A percentile compares a stretch with the other conserved stretches of the same genome.
These are phyloP conservation scores for Caenorhabditis parvicauda DNA, from an alignment of 2,888 invertebrate species.

Conservation along the genomic window DNA sequence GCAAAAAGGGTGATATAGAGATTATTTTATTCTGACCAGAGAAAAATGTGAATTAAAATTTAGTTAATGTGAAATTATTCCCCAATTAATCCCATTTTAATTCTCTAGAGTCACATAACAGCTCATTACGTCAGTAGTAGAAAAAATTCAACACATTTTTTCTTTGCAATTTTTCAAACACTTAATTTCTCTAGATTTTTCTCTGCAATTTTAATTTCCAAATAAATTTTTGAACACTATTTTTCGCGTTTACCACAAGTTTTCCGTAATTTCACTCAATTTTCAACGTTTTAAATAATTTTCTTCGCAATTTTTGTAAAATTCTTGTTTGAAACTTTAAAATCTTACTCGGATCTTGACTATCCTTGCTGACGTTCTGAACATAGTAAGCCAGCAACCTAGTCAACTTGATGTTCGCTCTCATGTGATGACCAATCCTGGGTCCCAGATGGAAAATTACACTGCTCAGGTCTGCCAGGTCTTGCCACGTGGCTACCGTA, in stretches of 20 bases:
- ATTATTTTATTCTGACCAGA: no score
- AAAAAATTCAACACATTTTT: no score
- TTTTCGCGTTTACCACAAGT: background rate
- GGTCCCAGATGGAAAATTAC: constrained; percentile 42
- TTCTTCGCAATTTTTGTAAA: constrained; percentile 2
- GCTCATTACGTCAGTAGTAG: no score
- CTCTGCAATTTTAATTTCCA: no score
- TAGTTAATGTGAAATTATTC: no score
- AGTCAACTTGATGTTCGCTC: constrained; percentile 83
- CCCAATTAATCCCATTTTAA: no score
- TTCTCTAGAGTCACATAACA: no score
- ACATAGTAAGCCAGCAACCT: constrained; percentile 68
- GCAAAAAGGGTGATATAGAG: no score
- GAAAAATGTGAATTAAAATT: no score
- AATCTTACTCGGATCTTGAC: constrained; percentile 23
- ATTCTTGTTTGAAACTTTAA: constrained; percentile 10
- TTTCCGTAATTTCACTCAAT: background rate
- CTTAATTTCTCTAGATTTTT: no score
- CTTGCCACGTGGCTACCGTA: constrained; percentile 40
- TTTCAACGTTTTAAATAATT: background rate
- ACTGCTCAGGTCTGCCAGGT: constrained; percentile 30
- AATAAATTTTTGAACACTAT: no score
- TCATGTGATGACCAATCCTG: constrained; percentile 59
- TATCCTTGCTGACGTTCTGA: constrained; percentile 33
- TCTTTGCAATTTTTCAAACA: no score